These are phyloP conservation scores for Azorinus chamasolen DNA, from an alignment of 2,888 invertebrate genomes.

Conservation along the genomic window DNA sequence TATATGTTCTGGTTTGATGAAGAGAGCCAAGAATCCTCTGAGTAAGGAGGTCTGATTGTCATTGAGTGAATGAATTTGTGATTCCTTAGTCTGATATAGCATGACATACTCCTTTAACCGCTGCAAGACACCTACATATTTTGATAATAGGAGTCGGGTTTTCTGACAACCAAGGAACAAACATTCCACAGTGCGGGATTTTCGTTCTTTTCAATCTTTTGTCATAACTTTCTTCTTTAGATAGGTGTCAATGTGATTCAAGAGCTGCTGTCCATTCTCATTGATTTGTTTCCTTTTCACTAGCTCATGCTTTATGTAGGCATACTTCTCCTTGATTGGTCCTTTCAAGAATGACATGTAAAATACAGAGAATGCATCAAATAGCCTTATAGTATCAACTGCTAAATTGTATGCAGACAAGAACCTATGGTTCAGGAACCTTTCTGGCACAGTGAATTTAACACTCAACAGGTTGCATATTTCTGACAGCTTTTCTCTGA, in stretches of 20 bases:
- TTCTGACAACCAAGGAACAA: constrained; percentile 12
- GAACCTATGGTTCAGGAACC: constrained; percentile 62
- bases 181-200: background rate
- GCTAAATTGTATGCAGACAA: constrained; percentile 63
- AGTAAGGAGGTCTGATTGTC: constrained; percentile 42
- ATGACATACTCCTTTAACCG: constrained; percentile 34
- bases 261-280: background rate
- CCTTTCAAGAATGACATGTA: constrained; percentile 32
- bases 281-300: constrained; percentile 9
- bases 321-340: constrained; percentile 10
- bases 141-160: constrained; percentile 2
- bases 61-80: constrained; percentile 43
- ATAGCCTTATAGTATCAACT: constrained; percentile 45
- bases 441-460: constrained; percentile 51
- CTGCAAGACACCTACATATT: constrained; percentile 29
- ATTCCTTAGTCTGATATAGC: constrained; percentile 36
- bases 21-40: constrained; percentile 26
- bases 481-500: constrained; percentile 43
- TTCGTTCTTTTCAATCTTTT: constrained; percentile 16
- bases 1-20: constrained; percentile 45
- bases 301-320: background rate
- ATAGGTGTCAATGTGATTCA: background rate
- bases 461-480: constrained; percentile 54
- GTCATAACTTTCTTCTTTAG: constrained; percentile 35
- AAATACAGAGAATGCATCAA: constrained; percentile 60